Conservation (phyloP, 2,113 vertebrate species). For the Rhynchomys soricoides region DNA sequence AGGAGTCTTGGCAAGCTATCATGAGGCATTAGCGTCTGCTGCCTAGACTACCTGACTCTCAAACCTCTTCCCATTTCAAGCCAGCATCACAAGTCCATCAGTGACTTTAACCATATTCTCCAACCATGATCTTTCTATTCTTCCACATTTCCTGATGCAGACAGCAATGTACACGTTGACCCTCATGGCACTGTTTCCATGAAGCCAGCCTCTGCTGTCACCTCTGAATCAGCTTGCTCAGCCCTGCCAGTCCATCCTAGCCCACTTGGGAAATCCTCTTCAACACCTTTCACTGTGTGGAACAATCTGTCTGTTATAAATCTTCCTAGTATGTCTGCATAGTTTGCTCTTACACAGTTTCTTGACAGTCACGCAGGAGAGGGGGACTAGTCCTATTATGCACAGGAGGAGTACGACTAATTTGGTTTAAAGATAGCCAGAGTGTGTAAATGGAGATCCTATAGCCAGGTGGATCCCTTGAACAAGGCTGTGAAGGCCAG, state of each 20-base stretch:
- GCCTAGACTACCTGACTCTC: no score
- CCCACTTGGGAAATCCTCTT: no score
- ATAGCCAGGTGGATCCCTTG: neutral
- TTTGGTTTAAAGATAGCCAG: neutral
- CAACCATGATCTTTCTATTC: no score
- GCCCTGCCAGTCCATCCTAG: rapidly evolving
- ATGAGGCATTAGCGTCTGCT: neutral
- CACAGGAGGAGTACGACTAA: neutral
- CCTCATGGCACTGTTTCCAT: neutral
- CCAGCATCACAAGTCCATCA: neutral
- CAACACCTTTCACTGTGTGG: neutral
- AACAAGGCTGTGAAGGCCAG: neutral
- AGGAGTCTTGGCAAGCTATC: neutral
- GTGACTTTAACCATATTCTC: neutral
- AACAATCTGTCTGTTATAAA: neutral
- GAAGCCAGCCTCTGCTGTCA: neutral
- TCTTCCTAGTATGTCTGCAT: neutral
- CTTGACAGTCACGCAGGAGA: neutral
- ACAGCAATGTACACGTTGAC: neutral
- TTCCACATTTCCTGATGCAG: neutral
- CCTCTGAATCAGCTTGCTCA: neutral
- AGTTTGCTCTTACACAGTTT: neutral
- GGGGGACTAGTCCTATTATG: neutral
- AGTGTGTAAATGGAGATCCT: neutral
- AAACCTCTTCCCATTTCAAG: neutral